Evolutionary conservation across 2,113 vertebrate species (phyloP).

Genomic region (Corythaixoides concolor): DNA sequence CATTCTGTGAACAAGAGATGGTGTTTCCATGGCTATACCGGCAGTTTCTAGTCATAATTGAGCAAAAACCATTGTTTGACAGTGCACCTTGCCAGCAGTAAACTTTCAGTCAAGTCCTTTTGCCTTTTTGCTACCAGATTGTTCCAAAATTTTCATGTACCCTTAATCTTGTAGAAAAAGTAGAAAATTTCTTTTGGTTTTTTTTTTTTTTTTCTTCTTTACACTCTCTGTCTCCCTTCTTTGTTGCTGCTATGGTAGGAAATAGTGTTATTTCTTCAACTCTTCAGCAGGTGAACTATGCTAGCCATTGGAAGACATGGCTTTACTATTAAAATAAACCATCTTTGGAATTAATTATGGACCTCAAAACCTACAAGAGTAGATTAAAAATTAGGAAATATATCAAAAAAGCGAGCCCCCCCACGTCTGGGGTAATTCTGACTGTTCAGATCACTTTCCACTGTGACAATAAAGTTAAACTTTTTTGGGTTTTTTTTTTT

Average conservation of each 20-base stretch:
- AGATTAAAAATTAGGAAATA: background rate
- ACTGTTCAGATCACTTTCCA: background rate
- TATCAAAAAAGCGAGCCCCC: background rate
- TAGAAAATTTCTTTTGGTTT: too few relatives aligned
- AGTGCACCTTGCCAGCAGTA: background rate
- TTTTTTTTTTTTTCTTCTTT: too few relatives aligned
- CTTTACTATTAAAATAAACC: background rate
- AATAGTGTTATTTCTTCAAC: background rate
- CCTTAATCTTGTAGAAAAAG: background rate
- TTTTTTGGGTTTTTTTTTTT: background rate
- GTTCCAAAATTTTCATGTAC: background rate
- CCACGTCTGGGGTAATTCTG: background rate
- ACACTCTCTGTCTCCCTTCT: background rate
- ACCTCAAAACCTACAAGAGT: background rate
- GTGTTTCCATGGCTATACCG: background rate
- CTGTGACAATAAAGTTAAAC: background rate
- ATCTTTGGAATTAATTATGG: background rate
- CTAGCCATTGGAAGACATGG: background rate
- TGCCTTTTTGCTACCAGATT: background rate
- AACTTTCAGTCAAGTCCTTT: background rate
- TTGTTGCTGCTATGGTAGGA: background rate
- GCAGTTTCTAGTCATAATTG: background rate
- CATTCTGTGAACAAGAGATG: background rate
- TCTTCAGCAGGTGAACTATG: background rate
- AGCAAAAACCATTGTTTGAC: background rate